Percentiles rank a stretch among this genome's conserved stretches.
Evolutionary conservation across 2,113 vertebrate genomes (phyloP).

Genomic region (Morone chrysops): DNA sequence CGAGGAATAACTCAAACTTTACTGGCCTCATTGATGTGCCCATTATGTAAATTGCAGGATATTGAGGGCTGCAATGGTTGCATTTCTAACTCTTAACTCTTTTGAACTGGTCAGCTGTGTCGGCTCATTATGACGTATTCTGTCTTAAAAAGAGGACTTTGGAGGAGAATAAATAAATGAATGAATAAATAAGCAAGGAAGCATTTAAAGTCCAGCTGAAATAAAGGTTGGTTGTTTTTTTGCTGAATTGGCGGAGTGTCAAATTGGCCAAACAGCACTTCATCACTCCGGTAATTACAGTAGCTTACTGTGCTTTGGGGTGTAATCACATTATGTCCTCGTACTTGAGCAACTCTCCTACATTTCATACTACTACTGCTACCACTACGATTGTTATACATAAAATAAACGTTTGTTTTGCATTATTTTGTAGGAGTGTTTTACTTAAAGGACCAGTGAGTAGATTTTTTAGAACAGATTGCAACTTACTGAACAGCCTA

Average conservation of each 20-base stretch:
- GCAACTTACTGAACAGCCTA: not conserved
- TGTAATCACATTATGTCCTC: constrained; percentile 7
- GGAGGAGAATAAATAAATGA: not conserved
- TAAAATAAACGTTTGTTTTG: not conserved
- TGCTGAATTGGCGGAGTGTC: not conserved
- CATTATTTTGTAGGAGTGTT: not conserved
- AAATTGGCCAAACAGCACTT: constrained; percentile 19
- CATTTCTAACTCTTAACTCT: not conserved
- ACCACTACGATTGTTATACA: no score
- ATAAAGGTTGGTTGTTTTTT: not conserved
- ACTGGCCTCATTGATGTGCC: not conserved
- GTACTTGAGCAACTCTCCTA: not conserved
- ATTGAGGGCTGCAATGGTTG: not conserved
- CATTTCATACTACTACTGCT: constrained; percentile 8
- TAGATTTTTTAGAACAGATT: no score
- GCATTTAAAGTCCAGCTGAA: not conserved
- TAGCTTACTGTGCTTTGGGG: not conserved
- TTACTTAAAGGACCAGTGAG: not conserved
- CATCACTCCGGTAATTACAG: constrained; percentile 22
- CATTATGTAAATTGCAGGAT: not conserved
- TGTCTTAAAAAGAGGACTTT: not conserved
- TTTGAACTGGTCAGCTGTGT: not conserved
- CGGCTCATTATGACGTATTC: not conserved
- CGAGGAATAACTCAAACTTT: not conserved
- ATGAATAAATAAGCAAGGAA: not conserved